Percentiles rank a stretch among this genome's conserved stretches.
These are phyloP conservation scores for Thomomys bottae DNA, from an alignment of 2,113 vertebrate genomes.

Conservation along the genomic window DNA sequence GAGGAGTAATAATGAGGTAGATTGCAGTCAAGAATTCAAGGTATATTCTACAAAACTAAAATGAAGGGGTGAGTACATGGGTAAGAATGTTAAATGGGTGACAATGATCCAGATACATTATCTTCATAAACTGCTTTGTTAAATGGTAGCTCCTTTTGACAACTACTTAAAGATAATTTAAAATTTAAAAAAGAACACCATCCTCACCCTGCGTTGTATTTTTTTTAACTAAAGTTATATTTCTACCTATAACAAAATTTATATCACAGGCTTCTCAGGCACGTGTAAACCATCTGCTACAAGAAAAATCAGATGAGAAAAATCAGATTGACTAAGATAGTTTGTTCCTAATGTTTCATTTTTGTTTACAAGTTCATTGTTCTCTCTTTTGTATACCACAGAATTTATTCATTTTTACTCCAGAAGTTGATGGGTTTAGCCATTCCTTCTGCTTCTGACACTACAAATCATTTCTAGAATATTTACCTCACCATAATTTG, in stretches of 20 bases:
- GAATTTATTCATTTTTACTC: not conserved
- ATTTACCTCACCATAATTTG: not conserved
- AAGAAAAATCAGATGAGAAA: not conserved
- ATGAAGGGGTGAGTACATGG: no score
- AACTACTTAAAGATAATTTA: no score
- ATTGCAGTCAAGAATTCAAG: no score
- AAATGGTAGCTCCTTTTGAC: no score
- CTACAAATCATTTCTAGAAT: not conserved
- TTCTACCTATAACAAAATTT: not conserved
- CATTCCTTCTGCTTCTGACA: not conserved
- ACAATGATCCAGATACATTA: no score
- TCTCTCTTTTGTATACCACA: not conserved
- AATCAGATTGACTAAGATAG: not conserved
- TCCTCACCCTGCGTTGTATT: not conserved
- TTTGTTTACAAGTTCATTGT: not conserved
- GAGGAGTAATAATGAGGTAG: no score
- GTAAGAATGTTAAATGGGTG: no score
- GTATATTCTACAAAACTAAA: no score
- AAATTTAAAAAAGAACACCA: not conserved
- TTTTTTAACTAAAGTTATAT: not conserved
- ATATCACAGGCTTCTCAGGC: not conserved
- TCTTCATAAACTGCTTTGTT: no score
- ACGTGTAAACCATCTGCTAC: not conserved
- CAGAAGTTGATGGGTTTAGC: not conserved
- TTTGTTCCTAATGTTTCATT: not conserved